Percentiles rank a stretch among this genome's conserved stretches.
These are phyloP conservation scores for Tyrophagus putrescentiae DNA, from an alignment of 1,140 invertebrate genomes.

Conservation along the genomic window DNA sequence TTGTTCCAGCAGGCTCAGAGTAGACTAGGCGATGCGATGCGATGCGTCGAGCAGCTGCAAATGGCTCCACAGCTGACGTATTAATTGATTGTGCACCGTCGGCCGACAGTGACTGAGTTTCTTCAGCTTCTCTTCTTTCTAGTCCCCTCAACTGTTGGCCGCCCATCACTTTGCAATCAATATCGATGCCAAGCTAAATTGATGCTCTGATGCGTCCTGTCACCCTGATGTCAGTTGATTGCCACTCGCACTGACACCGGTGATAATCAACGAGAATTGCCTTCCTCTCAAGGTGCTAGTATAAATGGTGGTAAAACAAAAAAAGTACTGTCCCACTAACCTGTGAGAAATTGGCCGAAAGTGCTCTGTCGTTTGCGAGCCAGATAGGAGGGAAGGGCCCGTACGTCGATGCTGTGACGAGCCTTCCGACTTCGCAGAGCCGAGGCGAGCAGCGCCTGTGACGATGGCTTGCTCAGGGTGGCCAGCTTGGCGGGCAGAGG, in stretches of 20 bases:
- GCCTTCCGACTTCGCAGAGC: constrained; percentile 3
- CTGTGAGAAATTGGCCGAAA: constrained; percentile 16
- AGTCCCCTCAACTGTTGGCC: neutral
- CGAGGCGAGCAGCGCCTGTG: constrained; percentile 13
- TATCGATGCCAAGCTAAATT: too few relatives aligned
- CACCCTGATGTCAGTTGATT: too few relatives aligned
- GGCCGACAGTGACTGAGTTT: neutral
- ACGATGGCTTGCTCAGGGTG: constrained; percentile 26
- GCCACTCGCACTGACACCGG: neutral
- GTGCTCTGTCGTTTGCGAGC: constrained; percentile 21
- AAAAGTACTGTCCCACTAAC: neutral
- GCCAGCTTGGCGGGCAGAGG: constrained; percentile 9
- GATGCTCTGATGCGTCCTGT: too few relatives aligned
- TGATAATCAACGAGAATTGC: neutral
- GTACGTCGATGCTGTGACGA: constrained; percentile 22
- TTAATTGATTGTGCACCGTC: constrained; percentile 7
- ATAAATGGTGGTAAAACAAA: neutral
- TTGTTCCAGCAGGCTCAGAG: neutral
- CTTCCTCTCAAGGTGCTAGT: neutral
- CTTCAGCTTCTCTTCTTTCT: neutral
- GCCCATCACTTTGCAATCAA: neutral
- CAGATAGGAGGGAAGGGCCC: constrained; percentile 22
- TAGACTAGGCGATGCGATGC: too few relatives aligned
- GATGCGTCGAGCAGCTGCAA: constrained; percentile 1
- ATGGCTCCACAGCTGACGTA: constrained; percentile 3